Percentiles rank a stretch among this genome's conserved stretches.
Conservation (phyloP, 1,140 invertebrate genomes). For the Eueides isabella region DNA sequence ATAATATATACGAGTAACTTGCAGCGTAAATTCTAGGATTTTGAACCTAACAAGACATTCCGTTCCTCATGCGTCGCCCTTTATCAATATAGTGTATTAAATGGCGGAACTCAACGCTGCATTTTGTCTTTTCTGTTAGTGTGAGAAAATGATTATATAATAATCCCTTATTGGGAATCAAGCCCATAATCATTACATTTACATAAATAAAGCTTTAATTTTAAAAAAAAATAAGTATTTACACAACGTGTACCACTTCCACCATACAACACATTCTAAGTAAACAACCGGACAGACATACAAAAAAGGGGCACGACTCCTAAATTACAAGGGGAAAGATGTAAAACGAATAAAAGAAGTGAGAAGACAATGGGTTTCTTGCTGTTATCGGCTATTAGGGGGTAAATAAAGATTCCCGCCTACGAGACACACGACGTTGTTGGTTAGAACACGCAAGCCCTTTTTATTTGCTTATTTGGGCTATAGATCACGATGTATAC, state of each 20-base stretch:
- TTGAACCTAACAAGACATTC: no score
- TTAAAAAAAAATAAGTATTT: neutral
- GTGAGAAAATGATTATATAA: no score
- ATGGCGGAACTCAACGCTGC: neutral
- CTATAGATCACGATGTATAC: neutral
- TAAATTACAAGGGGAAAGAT: constrained; percentile 48
- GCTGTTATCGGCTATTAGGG: constrained; percentile 48
- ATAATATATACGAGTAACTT: no score
- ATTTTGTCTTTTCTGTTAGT: neutral
- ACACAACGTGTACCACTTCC: neutral
- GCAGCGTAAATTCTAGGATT: no score
- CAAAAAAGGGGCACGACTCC: constrained; percentile 53
- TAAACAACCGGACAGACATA: constrained; percentile 40
- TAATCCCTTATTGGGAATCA: neutral
- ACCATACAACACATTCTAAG: neutral
- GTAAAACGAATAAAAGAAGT: constrained; percentile 48
- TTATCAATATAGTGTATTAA: neutral
- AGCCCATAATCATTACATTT: neutral
- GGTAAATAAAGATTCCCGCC: constrained; percentile 52
- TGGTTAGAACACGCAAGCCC: constrained; percentile 23
- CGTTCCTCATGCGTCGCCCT: no score
- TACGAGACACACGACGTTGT: constrained; percentile 38
- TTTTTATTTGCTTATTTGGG: neutral
- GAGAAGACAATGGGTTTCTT: constrained; percentile 47
- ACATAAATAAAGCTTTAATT: neutral